Evolutionary conservation across 2,113 vertebrate genomes (phyloP), one percentile per base, ranked within the genome.

Genomic region (Argyrosomus japonicus): DNA sequence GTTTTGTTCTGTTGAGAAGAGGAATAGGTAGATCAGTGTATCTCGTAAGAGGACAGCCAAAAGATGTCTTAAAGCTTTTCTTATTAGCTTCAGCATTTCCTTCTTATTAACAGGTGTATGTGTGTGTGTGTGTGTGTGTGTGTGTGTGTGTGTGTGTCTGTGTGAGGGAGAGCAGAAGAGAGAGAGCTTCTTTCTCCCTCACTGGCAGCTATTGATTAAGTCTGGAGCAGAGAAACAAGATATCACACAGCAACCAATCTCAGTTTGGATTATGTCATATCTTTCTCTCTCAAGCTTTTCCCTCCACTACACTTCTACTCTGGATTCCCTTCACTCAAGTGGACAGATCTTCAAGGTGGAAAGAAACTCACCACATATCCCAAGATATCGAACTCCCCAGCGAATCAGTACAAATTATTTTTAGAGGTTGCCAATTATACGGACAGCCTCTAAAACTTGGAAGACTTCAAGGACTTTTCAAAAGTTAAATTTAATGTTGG

Each of bases 151-250:
- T n/a, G n/a, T n/a, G n/a, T n/a, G n/a, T n/a, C n/a, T n/a, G n/a
- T n/a, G n/a, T n/a, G 23, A 69, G n/a, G n/a, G n/a, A n/a, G 23
- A 74, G 32, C 32, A 32, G 32, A 32, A 56, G 47, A 19, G 53
- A 29, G 13, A 48, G 18, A 58, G 36, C 27, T 68, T 64, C 19
- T 47, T 63, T 71, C 56, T 82, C 73, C 68, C 69, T 86, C 70
- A 68, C 82, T 83, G 84, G 81, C 73, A 68, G 79, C 73, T 89
- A 92, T 92, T 91, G 92, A 92, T 93, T 90, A 75, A 82, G 85
- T 86, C 87, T 89, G 70, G 62, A 85, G 79, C 77, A 73, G 45
- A 83, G 75, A 90, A 88, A 88, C 81, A 86, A 91, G 90, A 85
- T 92, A 92, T 92, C 88, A 83, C 73, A 85, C 69, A 82, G 84